Evolutionary conservation across 2,797 vertebrate genomes (phyloP).

Genomic region (Parauchenoglanis ngamensis): DNA sequence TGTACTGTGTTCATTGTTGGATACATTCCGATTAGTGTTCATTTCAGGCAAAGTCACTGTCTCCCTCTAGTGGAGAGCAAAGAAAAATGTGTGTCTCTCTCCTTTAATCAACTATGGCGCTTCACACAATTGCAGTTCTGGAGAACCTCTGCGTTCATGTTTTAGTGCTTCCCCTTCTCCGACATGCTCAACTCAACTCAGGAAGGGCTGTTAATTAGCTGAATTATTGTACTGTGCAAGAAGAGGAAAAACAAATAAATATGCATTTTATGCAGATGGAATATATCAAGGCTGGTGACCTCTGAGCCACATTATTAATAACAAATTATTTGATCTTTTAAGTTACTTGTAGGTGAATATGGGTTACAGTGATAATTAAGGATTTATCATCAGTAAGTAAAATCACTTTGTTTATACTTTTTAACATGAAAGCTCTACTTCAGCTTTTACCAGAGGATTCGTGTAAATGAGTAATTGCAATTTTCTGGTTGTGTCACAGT

Average conservation of each 20-base stretch:
- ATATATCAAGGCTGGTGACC: neutral
- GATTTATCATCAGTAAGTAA: neutral
- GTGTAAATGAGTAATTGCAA: neutral
- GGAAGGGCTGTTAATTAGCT: neutral
- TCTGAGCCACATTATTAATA: neutral
- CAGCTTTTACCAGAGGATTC: neutral
- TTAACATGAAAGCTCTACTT: neutral
- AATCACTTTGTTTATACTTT: neutral
- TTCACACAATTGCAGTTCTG: too few species aligned
- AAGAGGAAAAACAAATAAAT: neutral
- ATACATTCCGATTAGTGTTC: neutral
- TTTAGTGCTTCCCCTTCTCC: neutral
- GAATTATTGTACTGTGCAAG: neutral
- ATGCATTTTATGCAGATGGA: too few species aligned
- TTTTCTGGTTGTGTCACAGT: neutral
- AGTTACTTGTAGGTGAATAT: neutral
- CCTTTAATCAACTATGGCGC: neutral
- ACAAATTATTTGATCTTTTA: neutral
- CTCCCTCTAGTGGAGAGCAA: constrained; percentile 16
- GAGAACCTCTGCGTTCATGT: neutral
- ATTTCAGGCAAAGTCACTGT: neutral
- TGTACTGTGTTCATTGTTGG: neutral
- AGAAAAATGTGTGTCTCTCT: neutral
- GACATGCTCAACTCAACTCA: too few species aligned
- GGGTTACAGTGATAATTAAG: neutral